phyloP scores from a whole-genome alignment of 2,113 vertebrate genomes.

The Struthio camelus region DNA sequence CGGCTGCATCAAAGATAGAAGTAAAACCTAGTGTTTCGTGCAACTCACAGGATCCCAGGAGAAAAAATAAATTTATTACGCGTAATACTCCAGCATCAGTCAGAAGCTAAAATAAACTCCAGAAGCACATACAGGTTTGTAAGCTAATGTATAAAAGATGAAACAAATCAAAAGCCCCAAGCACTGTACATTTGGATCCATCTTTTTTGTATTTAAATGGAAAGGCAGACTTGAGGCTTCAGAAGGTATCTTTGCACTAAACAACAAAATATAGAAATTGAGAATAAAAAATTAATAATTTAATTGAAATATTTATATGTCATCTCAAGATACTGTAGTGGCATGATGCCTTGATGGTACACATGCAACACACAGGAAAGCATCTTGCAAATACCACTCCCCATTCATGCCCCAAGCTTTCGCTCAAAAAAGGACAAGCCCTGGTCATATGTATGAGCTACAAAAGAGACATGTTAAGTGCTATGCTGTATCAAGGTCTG shows the following conservation, averaged over 20 bases:
- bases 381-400: neutral
- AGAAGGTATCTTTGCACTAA: neutral
- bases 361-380: accelerated
- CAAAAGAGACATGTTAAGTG: neutral
- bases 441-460: accelerated
- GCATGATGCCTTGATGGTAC: neutral
- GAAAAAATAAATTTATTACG: slow-evolving; percentile 8
- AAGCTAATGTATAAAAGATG: slow-evolving; percentile 44
- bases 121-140: slow-evolving; percentile 1
- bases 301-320: neutral
- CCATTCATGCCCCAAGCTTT: neutral
- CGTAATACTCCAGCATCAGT: slow-evolving; percentile 4
- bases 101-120: slow-evolving; percentile 37
- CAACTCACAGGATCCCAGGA: neutral
- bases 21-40: neutral
- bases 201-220: neutral
- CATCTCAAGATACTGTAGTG: neutral
- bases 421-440: neutral
- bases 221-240: neutral
- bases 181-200: neutral
- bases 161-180: slow-evolving; percentile 29
- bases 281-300: too few species aligned
- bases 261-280: neutral
- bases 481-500: neutral
- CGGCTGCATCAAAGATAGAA: neutral